Evolutionary conservation across 2,113 vertebrate species (phyloP), one percentile per base, ranked within the genome.

Genomic region (Nothoprocta perdicaria): DNA sequence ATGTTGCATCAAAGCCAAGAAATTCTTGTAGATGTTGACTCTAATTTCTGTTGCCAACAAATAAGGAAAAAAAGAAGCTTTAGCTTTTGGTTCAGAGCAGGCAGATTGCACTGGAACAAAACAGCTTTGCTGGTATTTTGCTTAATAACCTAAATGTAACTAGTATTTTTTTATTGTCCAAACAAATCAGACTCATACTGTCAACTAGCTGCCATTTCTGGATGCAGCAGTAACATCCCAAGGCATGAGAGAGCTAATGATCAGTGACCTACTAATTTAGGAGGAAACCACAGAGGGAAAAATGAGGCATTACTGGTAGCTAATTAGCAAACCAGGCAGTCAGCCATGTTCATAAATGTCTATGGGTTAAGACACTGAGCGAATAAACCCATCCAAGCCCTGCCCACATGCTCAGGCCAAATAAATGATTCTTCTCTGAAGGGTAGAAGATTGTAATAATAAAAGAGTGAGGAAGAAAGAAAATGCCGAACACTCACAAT

Each of bases 311-410:
- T 86, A 77, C 84, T 88, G 69, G 52, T 74, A 61, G 76, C 72
- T 94, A 94, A 92, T 95, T 91, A 95, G 74, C 82, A 89, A 91
- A 95, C 45, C 88, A 92, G 89, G 90, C 93, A 85, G 63, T 76
- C 79, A 89, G 85, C 68, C 79, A 67, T 22, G 60, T 80, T 78
- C 84, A 40, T 72, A 80, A 89, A 60, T 80, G 57, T 50, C 80
- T 77, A 0, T 80, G 26, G 57, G 61, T 88, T 80, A 63, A 62
- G 63, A 33, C 45, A 62, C 4, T 8, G 60, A 90, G 50, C 41
- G 53, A 57, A 33, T 69, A 86, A 93, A 93, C 50, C 55, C 33
- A 17, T 62, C 76, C 65, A 85, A 77, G 72, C n/a, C 80, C 82
- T 94, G 48, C 55, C 48, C 31, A 23, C 0, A 0, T 76, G 31